A percentile compares a stretch with the other conserved stretches of the same genome.
phyloP scores from a whole-genome alignment of 2,113 vertebrate species.

The Brachypteracias leptosomus region DNA sequence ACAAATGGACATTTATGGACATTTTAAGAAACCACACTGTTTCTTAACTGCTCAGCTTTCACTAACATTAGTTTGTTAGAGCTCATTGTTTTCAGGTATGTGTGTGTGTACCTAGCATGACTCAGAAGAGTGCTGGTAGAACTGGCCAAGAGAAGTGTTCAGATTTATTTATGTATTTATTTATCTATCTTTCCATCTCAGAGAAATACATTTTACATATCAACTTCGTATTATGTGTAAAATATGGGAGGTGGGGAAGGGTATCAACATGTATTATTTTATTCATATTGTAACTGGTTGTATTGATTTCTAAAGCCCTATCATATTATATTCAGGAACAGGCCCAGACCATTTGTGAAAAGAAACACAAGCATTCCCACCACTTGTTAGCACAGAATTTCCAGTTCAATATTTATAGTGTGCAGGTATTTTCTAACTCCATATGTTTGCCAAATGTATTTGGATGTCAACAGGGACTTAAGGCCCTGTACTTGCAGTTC shows the following conservation, averaged over 20 bases:
- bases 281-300: background rate
- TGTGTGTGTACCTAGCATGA: too few species aligned
- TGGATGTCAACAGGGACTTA: background rate
- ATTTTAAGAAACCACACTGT: background rate
- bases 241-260: background rate
- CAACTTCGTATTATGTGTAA: background rate
- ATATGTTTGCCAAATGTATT: background rate
- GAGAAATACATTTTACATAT: background rate
- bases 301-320: background rate
- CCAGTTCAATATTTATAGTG: background rate
- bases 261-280: background rate
- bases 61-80: background rate
- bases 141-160: background rate
- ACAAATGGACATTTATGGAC: background rate
- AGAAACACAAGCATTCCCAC: background rate
- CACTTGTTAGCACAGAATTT: background rate
- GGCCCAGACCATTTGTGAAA: background rate
- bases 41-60: background rate
- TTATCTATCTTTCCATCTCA: background rate
- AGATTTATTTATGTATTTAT: background rate
- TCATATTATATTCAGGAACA: background rate
- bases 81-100: rapidly evolving
- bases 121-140: background rate
- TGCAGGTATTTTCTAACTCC: background rate
- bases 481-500: background rate